Percentiles rank a stretch among this genome's conserved stretches.
Conservation (phyloP, 2,113 vertebrate species). For the Entosphenus tridentatus region DNA sequence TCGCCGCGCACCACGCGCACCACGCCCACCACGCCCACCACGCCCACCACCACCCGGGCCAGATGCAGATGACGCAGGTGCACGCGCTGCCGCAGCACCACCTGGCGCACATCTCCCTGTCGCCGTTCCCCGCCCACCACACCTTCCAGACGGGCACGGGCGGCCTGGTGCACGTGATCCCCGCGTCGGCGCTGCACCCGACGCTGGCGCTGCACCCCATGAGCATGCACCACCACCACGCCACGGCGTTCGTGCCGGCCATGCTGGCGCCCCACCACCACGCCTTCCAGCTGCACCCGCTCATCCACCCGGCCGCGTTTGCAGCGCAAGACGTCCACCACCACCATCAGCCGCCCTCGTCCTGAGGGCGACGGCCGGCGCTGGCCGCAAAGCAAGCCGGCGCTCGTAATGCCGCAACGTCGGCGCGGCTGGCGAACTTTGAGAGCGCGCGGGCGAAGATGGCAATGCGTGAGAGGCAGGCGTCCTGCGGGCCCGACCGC, state of each 20-base stretch:
- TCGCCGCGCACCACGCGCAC: slow-evolving; percentile 35
- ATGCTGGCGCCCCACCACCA: slow-evolving; percentile 49
- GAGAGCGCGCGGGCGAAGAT: slow-evolving; percentile 28
- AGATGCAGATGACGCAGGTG: slow-evolving; percentile 64
- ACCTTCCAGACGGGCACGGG: slow-evolving; percentile 73
- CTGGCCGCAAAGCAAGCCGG: too few relatives aligned
- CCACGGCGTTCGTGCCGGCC: slow-evolving; percentile 55
- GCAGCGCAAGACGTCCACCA: slow-evolving; percentile 98
- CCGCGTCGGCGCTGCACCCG: slow-evolving; percentile 72
- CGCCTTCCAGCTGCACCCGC: slow-evolving; percentile 65
- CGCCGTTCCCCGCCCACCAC: slow-evolving; percentile 70
- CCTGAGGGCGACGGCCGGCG: not conserved
- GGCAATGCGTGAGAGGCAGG: slow-evolving; percentile 43
- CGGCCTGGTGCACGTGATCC: slow-evolving; percentile 94
- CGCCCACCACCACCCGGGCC: slow-evolving; percentile 47
- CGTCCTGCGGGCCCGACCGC: not conserved
- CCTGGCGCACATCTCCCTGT: slow-evolving; percentile 66
- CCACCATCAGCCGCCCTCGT: slow-evolving; percentile 21
- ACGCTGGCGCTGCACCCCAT: slow-evolving; percentile 75
- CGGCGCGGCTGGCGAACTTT: too few relatives aligned
- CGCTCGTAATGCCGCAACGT: too few relatives aligned
- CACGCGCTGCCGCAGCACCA: slow-evolving; percentile 94
- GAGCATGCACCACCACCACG: slow-evolving; percentile 64
- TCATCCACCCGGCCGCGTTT: slow-evolving; percentile 79
- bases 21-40: slow-evolving; percentile 53